Conservation (phyloP, 2,888 invertebrate species). For the Fragum whitleyi region DNA sequence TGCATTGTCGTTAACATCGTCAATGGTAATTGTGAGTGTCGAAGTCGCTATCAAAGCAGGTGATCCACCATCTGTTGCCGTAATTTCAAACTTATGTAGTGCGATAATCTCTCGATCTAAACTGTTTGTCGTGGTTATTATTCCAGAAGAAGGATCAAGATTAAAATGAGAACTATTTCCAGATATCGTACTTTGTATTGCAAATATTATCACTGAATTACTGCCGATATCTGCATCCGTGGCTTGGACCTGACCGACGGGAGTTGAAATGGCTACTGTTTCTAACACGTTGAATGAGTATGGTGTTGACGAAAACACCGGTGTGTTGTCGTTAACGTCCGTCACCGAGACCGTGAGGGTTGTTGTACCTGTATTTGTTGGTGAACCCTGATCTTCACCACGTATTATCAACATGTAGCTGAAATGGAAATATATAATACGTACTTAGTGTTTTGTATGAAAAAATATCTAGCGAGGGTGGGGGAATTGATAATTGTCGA, state of each 20-base stretch:
- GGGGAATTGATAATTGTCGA: too few species aligned
- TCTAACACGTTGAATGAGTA: conserved; percentile 41
- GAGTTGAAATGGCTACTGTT: neutral
- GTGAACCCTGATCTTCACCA: conserved; percentile 70
- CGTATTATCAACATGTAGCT: conserved; percentile 71
- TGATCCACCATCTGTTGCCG: conserved; percentile 72
- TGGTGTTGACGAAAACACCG: conserved; percentile 67
- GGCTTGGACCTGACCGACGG: conserved; percentile 32
- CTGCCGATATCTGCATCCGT: conserved; percentile 69
- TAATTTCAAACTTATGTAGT: conserved; percentile 63
- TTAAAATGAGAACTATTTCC: conserved; percentile 73
- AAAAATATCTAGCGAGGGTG: too few species aligned
- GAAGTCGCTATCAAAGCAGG: conserved; percentile 64
- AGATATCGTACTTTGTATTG: neutral
- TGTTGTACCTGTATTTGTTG: conserved; percentile 69
- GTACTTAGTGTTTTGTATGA: too few species aligned
- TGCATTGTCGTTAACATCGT: conserved; percentile 78
- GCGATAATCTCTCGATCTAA: conserved; percentile 71
- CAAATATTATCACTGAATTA: conserved; percentile 61
- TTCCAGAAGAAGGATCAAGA: conserved; percentile 68
- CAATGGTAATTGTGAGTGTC: conserved; percentile 72
- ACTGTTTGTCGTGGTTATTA: conserved; percentile 62
- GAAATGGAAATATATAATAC: too few species aligned
- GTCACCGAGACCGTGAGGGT: conserved; percentile 73
- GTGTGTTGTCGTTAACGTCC: conserved; percentile 79